Evolutionary conservation across 2,888 invertebrate genomes (phyloP).

Genomic region (Mythimna lalbum): DNA sequence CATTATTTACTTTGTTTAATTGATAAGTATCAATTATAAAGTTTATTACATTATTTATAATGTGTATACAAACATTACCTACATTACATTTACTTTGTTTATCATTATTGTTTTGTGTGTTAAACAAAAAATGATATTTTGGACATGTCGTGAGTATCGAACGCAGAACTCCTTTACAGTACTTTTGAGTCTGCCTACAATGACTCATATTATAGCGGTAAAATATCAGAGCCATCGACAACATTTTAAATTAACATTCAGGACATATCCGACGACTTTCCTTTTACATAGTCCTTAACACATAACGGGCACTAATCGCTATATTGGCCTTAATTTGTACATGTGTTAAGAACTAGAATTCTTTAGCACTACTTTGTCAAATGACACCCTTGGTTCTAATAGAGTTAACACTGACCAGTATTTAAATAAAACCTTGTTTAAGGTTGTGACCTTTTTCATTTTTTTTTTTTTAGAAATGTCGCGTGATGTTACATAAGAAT

Average conservation of each 20-base stretch:
- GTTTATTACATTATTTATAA: too few species aligned
- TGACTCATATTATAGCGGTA: conserved; percentile 10
- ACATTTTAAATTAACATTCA: conserved; percentile 80
- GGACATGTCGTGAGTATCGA: too few species aligned
- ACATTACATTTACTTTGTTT: too few species aligned
- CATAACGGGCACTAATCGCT: conserved; percentile 77
- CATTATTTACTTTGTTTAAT: too few species aligned
- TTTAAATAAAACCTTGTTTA: conserved; percentile 23
- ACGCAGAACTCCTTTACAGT: neutral
- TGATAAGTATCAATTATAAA: too few species aligned
- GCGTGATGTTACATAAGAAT: conserved; percentile 4
- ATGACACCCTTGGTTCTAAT: conserved; percentile 21
- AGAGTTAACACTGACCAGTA: conserved; percentile 28
- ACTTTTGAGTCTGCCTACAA: neutral
- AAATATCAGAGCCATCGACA: conserved; percentile 36
- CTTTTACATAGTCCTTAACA: conserved; percentile 78
- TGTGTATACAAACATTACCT: too few species aligned
- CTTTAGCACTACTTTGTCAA: conserved; percentile 43
- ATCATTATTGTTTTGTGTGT: too few species aligned
- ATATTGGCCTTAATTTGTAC: conserved; percentile 73
- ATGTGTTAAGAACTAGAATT: conserved; percentile 66
- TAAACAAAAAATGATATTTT: too few species aligned
- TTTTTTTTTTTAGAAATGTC: neutral
- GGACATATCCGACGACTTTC: conserved; percentile 76
- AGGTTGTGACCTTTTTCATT: conserved; percentile 25